phyloP scores from a whole-genome alignment of 2,797 vertebrate species.

The Limnodromus scolopaceus region DNA sequence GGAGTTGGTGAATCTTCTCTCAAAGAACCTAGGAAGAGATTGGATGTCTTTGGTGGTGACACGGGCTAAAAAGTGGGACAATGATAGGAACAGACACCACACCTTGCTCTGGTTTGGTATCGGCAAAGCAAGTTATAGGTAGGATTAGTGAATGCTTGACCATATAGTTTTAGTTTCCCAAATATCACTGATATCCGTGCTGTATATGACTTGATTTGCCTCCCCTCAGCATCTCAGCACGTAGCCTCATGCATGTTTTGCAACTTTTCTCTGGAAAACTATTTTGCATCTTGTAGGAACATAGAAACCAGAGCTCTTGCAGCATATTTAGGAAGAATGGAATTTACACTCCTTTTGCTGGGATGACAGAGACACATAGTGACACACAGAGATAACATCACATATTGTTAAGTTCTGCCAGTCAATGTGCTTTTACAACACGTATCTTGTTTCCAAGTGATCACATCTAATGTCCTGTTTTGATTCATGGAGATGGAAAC shows the following conservation, averaged over 20 bases:
- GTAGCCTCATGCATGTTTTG: not conserved
- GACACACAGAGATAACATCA: not conserved
- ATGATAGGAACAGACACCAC: not conserved
- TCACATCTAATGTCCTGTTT: not conserved
- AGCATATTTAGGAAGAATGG: not conserved
- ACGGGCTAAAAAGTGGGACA: not conserved
- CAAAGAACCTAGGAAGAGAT: not conserved
- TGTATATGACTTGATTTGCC: not conserved
- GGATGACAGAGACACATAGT: not conserved
- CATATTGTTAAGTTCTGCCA: not conserved
- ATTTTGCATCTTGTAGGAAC: not conserved
- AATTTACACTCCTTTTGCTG: not conserved
- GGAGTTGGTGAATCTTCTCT: not conserved
- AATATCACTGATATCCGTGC: not conserved
- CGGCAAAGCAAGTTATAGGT: not conserved
- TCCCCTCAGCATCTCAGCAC: not conserved
- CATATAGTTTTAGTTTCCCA: not conserved
- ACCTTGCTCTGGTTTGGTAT: not conserved
- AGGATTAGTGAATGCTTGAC: not conserved
- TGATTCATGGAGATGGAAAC: not conserved
- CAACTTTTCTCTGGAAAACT: not conserved
- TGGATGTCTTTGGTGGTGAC: not conserved
- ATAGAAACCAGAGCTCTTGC: not conserved
- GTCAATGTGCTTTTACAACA: not conserved
- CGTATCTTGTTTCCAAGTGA: not conserved